These are phyloP conservation scores for Neoarius graeffei DNA, from an alignment of 2,113 vertebrate genomes.

Conservation along the genomic window DNA sequence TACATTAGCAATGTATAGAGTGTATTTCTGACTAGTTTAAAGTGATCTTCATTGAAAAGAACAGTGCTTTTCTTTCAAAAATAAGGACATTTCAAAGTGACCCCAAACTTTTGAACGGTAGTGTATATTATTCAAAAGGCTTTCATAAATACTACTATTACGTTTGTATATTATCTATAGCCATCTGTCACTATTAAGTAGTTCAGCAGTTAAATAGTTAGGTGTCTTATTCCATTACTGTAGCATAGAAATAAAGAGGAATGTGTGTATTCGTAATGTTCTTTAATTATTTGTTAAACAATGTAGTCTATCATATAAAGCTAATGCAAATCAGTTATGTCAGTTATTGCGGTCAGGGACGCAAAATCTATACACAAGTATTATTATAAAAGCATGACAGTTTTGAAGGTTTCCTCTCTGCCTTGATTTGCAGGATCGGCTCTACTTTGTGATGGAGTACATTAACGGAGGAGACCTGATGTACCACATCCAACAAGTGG, in stretches of 20 bases:
- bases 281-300: too few relatives aligned
- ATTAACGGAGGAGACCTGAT: conserved; percentile 98
- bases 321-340: neutral
- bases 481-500: conserved; percentile 98
- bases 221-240: neutral
- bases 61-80: too few relatives aligned
- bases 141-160: conserved; percentile 13
- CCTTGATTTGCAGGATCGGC: conserved; percentile 80
- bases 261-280: neutral
- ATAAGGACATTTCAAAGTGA: too few relatives aligned
- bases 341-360: neutral
- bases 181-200: neutral
- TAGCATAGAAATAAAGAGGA: neutral
- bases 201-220: neutral
- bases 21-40: too few relatives aligned
- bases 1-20: too few relatives aligned
- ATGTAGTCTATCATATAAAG: neutral
- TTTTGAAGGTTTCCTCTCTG: conserved; percentile 13
- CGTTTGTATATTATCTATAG: neutral
- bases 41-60: too few relatives aligned
- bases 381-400: neutral
- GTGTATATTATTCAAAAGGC: conserved; percentile 46
- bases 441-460: conserved; percentile 64
- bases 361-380: neutral
- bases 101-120: too few relatives aligned